A percentile compares a stretch with the other conserved stretches of the same genome.
Conservation (phyloP, 2,113 vertebrate species). For the Siniperca chuatsi region DNA sequence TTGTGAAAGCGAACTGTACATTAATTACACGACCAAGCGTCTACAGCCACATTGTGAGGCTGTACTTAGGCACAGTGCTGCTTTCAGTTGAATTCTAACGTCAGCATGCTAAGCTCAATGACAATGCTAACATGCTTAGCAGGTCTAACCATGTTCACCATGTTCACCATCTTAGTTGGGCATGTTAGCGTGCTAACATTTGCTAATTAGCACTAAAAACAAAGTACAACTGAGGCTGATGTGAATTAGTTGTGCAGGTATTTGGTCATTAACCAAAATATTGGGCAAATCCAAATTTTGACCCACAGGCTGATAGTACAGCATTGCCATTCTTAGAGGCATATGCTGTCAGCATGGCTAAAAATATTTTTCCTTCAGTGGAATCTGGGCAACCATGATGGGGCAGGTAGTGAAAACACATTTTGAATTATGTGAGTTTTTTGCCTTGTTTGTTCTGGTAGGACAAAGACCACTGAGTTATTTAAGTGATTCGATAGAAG, state of each 20-base stretch:
- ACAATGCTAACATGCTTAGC: not conserved
- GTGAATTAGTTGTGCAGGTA: not conserved
- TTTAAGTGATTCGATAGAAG: not conserved
- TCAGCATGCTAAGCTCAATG: not conserved
- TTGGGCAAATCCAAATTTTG: not conserved
- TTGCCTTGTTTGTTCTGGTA: not conserved
- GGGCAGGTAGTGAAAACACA: not conserved
- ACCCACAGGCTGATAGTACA: not conserved
- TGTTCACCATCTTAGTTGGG: not conserved
- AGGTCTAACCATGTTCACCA: not conserved
- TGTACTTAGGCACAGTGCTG: not conserved
- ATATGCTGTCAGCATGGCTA: not conserved
- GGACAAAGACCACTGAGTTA: not conserved
- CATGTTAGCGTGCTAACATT: not conserved
- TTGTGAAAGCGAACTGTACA: not conserved
- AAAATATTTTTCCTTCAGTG: not conserved
- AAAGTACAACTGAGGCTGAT: not conserved
- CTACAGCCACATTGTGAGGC: not conserved
- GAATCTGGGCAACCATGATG: not conserved
- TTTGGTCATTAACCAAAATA: not conserved
- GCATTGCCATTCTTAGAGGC: not conserved
- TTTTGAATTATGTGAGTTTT: slow-evolving; percentile 6
- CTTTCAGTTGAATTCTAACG: not conserved
- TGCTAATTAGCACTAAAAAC: not conserved
- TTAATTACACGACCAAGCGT: not conserved